These are phyloP conservation scores for Florisuga fusca DNA, from an alignment of 2,797 vertebrate genomes.

Conservation along the genomic window DNA sequence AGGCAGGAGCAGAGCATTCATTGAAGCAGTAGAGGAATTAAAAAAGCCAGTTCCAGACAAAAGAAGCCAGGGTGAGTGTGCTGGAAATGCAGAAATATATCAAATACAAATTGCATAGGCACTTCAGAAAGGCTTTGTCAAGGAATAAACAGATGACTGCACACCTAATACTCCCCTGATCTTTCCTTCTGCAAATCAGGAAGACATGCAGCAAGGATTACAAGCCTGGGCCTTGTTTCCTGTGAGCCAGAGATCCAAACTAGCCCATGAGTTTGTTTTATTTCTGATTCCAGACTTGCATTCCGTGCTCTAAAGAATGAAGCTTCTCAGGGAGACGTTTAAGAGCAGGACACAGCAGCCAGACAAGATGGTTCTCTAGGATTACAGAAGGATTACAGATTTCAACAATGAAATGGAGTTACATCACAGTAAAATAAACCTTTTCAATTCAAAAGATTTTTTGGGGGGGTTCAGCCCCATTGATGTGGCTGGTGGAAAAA, in stretches of 20 bases:
- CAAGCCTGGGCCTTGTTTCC: neutral
- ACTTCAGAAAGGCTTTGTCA: neutral
- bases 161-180: neutral
- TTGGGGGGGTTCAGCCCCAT: neutral
- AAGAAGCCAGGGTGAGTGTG: neutral
- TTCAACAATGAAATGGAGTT: neutral
- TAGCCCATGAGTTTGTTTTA: neutral
- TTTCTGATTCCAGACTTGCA: neutral
- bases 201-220: neutral
- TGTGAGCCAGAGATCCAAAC: neutral
- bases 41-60: neutral
- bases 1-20: neutral
- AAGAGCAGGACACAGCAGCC: neutral
- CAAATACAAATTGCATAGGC: neutral
- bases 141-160: neutral
- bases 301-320: neutral
- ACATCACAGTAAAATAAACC: neutral
- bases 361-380: neutral
- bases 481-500: neutral
- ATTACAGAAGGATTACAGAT: neutral
- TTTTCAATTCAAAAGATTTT: neutral
- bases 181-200: constrained; percentile 17
- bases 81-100: constrained; percentile 10
- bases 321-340: neutral
- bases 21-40: neutral